Evolutionary conservation across 2,113 vertebrate species (phyloP), one percentile per base, ranked within the genome.

Genomic region (Peromyscus polionotus): DNA sequence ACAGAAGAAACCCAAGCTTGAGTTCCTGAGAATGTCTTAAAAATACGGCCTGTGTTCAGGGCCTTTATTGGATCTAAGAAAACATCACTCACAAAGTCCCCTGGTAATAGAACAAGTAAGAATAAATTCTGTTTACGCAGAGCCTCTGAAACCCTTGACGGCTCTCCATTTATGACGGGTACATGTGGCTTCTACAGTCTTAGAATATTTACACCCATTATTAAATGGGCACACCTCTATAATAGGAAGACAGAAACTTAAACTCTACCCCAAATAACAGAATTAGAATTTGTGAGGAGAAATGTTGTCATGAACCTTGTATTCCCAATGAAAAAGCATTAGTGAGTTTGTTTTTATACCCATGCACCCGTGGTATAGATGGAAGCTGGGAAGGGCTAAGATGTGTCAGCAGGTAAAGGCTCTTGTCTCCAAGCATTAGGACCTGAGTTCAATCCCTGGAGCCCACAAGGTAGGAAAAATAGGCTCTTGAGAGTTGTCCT

Each of bases 11-110:
- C 14, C 5, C 28, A 24, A 80, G 42, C 39, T 9, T 81, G 68
- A 86, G 88, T 90, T 67, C 91, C 26, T 83, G 33, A 72, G 6
- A 57, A n/a, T 79, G 10, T 95, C 86, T 96, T 86, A 77, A 93
- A 93, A 93, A 92, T 95, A 87, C 22, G 22, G 8, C 65, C 87
- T 88, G 88, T 84, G 76, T 90, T 92, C 4, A 88, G 51, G 42
- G 73, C 36, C 36, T 94, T 90, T 33, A 70, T 20, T 57, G 68
- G 24, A 73, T 31, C 90, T 90, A 22, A 88, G 93, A 68, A 97
- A 97, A 88, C 65, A 63, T 89, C 48, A 36, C 26, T 51, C 39
- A 17, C 12, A 42, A 68, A 96, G 17, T n/a, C 51, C 26, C 54
- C 1, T 68, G 33, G 36, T 31, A 22, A 57, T n/a, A 1, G 14